These are phyloP conservation scores for Diorhabda elongata DNA, from an alignment of 1,140 invertebrate species.

Conservation along the genomic window DNA sequence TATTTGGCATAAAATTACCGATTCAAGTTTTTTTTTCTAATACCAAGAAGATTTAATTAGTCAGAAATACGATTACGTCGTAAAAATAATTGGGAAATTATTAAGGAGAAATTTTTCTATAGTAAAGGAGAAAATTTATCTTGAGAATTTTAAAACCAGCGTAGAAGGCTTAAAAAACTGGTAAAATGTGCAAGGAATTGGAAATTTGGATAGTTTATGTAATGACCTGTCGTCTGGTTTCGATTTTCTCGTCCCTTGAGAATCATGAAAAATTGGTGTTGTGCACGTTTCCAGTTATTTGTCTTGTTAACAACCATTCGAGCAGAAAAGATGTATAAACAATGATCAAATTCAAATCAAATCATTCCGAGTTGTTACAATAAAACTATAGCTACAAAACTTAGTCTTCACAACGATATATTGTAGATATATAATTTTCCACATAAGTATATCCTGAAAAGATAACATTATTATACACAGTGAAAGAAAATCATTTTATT, in stretches of 20 bases:
- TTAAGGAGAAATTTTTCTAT: background rate
- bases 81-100: too few species aligned
- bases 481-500: too few species aligned
- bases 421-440: background rate
- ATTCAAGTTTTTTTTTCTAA: too few species aligned
- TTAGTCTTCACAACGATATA: background rate
- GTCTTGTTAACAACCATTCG: background rate
- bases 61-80: too few species aligned
- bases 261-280: background rate
- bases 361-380: background rate
- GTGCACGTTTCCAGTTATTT: background rate
- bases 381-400: background rate
- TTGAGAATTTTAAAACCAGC: background rate
- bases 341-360: background rate
- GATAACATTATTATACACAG: too few species aligned
- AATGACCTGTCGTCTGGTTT: slow-evolving; percentile 1
- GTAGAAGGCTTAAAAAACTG: slow-evolving; percentile 3
- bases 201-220: background rate
- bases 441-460: too few species aligned
- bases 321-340: background rate
- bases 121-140: background rate
- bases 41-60: too few species aligned
- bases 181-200: background rate
- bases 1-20: too few species aligned
- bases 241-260: background rate